These are phyloP conservation scores for Dynastes hyllus DNA, from an alignment of 2,888 invertebrate genomes.

Conservation along the genomic window DNA sequence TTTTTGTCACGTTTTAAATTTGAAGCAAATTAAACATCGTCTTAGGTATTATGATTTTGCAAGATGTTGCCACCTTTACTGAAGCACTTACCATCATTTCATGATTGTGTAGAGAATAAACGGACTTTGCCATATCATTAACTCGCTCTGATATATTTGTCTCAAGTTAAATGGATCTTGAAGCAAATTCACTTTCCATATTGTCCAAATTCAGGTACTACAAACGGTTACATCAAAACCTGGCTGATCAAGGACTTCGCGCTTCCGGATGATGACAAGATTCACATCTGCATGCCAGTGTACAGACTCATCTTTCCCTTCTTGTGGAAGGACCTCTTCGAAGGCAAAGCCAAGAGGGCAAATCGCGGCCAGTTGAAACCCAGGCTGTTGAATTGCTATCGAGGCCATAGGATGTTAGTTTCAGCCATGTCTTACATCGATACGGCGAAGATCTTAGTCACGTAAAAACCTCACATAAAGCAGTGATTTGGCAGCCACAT, in stretches of 20 bases:
- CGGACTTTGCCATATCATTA: no score
- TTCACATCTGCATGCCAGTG: conserved; percentile 76
- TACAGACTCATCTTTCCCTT: conserved; percentile 83
- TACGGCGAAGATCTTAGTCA: conserved; percentile 79
- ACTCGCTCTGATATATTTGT: no score
- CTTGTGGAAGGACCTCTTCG: conserved; percentile 78
- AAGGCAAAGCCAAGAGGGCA: conserved; percentile 80
- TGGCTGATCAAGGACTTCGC: conserved; percentile 85
- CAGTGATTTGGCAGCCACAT: not conserved
- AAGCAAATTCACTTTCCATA: not conserved
- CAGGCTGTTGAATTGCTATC: conserved; percentile 79
- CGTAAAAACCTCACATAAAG: conserved; percentile 72
- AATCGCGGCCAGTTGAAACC: conserved; percentile 78
- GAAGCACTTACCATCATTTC: no score
- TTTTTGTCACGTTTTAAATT: no score
- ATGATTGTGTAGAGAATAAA: no score
- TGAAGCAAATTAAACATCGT: no score
- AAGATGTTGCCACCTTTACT: no score
- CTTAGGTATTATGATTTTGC: no score
- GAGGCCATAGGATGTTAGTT: conserved; percentile 82
- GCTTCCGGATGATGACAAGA: conserved; percentile 71
- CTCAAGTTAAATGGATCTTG: no score
- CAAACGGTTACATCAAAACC: conserved; percentile 85
- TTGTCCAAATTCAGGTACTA: conserved; percentile 68
- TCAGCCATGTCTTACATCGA: conserved; percentile 80